Conservation (phyloP, 1,140 invertebrate genomes). For the Drosophila paulistorum region DNA sequence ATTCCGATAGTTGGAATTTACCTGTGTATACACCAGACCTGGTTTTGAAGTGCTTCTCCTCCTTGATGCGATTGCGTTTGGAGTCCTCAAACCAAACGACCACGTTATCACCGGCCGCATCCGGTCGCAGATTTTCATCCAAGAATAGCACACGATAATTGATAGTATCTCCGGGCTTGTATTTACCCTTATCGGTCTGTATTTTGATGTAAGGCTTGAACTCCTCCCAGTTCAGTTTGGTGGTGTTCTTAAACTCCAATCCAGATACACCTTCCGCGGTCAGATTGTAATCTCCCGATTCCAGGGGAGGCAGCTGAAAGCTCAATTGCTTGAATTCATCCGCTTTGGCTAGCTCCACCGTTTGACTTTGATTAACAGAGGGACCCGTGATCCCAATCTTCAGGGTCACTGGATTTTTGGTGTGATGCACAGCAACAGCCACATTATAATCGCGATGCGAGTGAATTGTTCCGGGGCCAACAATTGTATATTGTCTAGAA, state of each 20-base stretch:
- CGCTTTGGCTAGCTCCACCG: slow-evolving; percentile 86
- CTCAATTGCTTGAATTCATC: slow-evolving; percentile 87
- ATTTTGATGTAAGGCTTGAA: slow-evolving; percentile 89
- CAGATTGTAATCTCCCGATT: slow-evolving; percentile 91
- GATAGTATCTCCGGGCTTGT: slow-evolving; percentile 93
- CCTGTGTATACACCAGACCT: slow-evolving; percentile 89
- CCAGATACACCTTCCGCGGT: slow-evolving; percentile 89
- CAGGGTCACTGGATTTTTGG: slow-evolving; percentile 86
- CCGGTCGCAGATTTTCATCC: slow-evolving; percentile 88
- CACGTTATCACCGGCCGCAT: slow-evolving; percentile 88
- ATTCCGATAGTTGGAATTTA: slow-evolving; percentile 90
- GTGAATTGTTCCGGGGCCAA: slow-evolving; percentile 91
- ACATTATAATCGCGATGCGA: slow-evolving; percentile 93
- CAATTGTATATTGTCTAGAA: slow-evolving; percentile 87
- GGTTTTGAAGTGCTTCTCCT: slow-evolving; percentile 89
- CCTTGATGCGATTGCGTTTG: slow-evolving; percentile 85
- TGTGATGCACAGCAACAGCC: slow-evolving; percentile 87
- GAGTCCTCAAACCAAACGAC: slow-evolving; percentile 69
- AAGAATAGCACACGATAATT: slow-evolving; percentile 93
- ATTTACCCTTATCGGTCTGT: slow-evolving; percentile 97
- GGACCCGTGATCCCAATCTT: slow-evolving; percentile 89
- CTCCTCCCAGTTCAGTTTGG: slow-evolving; percentile 93
- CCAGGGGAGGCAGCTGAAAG: slow-evolving; percentile 90
- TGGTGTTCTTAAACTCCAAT: slow-evolving; percentile 95
- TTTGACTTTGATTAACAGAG: slow-evolving; percentile 88